Evolutionary conservation across 1,140 invertebrate species (phyloP), one percentile per base, ranked within the genome.

Genomic region (Coenobita brevimanus): DNA sequence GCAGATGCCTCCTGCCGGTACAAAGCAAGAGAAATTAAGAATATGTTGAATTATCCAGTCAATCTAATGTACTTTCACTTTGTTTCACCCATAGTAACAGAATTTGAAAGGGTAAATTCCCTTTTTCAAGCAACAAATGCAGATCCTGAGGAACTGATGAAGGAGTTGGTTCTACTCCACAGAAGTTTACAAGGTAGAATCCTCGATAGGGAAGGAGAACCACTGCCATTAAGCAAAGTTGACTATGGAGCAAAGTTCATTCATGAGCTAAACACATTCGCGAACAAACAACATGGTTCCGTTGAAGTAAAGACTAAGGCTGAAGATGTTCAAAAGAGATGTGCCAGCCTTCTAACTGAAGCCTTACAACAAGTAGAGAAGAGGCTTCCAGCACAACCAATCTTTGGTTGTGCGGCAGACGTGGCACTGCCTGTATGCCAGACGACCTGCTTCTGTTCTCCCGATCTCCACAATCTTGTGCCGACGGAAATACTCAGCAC

Each of bases 131-230:
- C 4, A 15, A 80, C 78, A 33, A 38, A 80, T 57, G 78, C n/a
- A 33, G 78, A 54, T 54, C 78, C 46, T 27, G n/a, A 80, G 62
- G 46, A 80, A 54, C 54, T 80, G 43, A 46, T 60, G 30, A 80
- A 24, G 62, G 78, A 80, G 62, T 60, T 80, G 78, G 54, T 80
- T 80, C 78, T 80, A 3, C 78, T 60, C 41, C 78, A 80, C 78
- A 80, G 62, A 27, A 80, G 78, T 27, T 10, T 69, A 27, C 10
- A 15, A 69, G 64, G 30, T 27, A 15, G 64, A 69, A 69, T 69
- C 27, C 8, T 69, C 30, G 10, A 69, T 27, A 69, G 27, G 64
- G 30, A 69, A 27, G 64, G 64, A n/a, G 10, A 69, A 10, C 10
- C 64, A 69, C 27, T 69, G 64, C 64, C 64, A 69, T 15, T n/a